Base-by-base conservation (phyloP, 2,113 vertebrate genomes). In the Dipodomys stephensi region DNA sequence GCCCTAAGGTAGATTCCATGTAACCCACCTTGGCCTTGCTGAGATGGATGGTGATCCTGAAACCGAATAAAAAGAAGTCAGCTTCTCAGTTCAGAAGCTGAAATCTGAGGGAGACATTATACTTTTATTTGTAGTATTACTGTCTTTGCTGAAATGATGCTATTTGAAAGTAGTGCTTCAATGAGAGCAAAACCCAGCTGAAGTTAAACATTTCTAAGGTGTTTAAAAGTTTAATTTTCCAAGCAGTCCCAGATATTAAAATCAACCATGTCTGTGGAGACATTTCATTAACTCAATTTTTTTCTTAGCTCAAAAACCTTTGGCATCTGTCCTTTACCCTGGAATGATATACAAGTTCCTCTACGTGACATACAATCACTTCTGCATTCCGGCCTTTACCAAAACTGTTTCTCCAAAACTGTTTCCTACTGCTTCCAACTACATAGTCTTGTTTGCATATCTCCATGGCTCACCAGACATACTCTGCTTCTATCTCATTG, bases 1-100 rank as follows among this genome's bases (percentile, higher is more conserved):
- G 99, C 99, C 74, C 99, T 98, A 87, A 99, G 93, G 97, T 99
- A 99, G 92, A 99, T 99, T 16, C 99, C 99, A 97, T 99, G 98
- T 83, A 99, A 98, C 30, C 98, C 99, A 8, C 98, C 95, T 97
- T 98, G 99, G 92, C 97, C 98, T 74, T 98, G 98, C 97, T 99
- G 99, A 95, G 98, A 98, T 0, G 97, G 95, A 92, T 99, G 98
- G 95, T 99, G 99, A 76, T 99, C 99, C 99, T 99, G 93, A 83
- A 97, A 95, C 30, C 39, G 96, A 97, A 96, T 32, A 93, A 57
- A 32, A 44, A 89, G 16, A 94, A 89, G 32, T 92, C 32, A 94
- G 2, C 35, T 82, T 93, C 80, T 86, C 8, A 78, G 77, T 65
- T 96, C n/a, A 84, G 53, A 35, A 23, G n/a, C 68, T 82, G 57